A percentile compares a stretch with the other conserved stretches of the same genome.
Conservation (phyloP, 2,113 vertebrate species). For the Caranx ignobilis region DNA sequence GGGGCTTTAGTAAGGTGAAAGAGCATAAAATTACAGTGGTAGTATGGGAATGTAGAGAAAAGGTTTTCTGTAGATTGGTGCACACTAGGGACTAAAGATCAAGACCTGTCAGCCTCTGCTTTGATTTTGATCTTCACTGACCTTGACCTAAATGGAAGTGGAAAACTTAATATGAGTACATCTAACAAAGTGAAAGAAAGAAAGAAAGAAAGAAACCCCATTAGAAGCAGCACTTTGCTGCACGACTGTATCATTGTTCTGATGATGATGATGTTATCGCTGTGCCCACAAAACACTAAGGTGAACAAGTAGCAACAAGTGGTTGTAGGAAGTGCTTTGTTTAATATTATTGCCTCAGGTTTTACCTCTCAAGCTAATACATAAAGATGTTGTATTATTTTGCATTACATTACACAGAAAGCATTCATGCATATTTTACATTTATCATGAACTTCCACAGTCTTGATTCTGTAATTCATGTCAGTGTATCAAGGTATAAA, state of each 20-base stretch:
- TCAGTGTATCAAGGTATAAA: constrained; percentile 37
- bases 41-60: background rate
- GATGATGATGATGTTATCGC: background rate
- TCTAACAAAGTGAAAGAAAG: too few relatives aligned
- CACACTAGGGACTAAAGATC: background rate
- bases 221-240: too few relatives aligned
- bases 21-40: background rate
- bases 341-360: background rate
- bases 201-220: too few relatives aligned
- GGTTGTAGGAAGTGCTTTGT: background rate
- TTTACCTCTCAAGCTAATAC: background rate
- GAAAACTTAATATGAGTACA: background rate
- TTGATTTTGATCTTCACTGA: background rate
- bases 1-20: background rate
- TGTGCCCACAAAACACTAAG: background rate
- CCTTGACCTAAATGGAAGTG: background rate
- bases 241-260: too few relatives aligned
- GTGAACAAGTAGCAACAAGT: background rate
- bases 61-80: background rate
- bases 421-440: background rate
- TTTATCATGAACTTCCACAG: constrained; percentile 3
- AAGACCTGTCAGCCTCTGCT: background rate
- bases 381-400: too few relatives aligned
- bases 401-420: background rate
- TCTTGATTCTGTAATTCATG: constrained; percentile 37